Evolutionary conservation across 2,797 vertebrate species (phyloP), one percentile per base, ranked within the genome.

Genomic region (Muscicapa comitata): DNA sequence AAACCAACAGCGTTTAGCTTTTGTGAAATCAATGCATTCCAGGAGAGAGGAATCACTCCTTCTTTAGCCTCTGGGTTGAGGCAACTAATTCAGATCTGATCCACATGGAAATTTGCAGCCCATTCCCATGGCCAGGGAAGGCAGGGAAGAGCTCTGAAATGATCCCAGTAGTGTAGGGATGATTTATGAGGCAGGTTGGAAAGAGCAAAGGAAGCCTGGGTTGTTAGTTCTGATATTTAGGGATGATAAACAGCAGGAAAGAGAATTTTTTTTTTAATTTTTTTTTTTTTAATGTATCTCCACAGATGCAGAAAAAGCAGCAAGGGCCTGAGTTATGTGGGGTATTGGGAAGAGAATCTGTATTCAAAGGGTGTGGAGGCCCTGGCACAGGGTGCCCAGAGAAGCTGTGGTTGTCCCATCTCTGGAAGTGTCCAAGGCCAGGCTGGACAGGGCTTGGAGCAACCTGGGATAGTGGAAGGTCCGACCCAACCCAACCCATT

Each of bases 171-270:
- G 59, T 31, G 68, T 55, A 76, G 1, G 0, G 72, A 43, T 88
- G 83, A 93, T 94, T 92, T 83, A 92, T 85, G 74, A 96, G 85
- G 77, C 79, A 33, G 3, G 14, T n/a, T 86, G 72, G 23, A 93
- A 93, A 93, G 90, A 93, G 87, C 78, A 88, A 63, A 94, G 70
- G 81, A 93, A 93, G 28, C 53, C 71, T 63, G 45, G 66, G 77
- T 54, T 89, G 86, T 92, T 94, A 85, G 68, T 71, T 85, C 77
- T 94, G 86, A 88, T 91, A 93, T 96, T 96, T 92, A 96, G 72
- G 77, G 92, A 88, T 80, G 86, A 87, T 85, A 83, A 95, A 95
- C 50, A 80, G 86, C 85, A 45, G 50, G 70, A 67, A 93, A 89
- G 31, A n/a, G 48, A 83, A 35, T n/a, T 35, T 35, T 40, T 47